A percentile compares a stretch with the other conserved stretches of the same genome.
These are phyloP conservation scores for Tenthredo livida DNA, from an alignment of 2,888 invertebrate species.

Conservation along the genomic window DNA sequence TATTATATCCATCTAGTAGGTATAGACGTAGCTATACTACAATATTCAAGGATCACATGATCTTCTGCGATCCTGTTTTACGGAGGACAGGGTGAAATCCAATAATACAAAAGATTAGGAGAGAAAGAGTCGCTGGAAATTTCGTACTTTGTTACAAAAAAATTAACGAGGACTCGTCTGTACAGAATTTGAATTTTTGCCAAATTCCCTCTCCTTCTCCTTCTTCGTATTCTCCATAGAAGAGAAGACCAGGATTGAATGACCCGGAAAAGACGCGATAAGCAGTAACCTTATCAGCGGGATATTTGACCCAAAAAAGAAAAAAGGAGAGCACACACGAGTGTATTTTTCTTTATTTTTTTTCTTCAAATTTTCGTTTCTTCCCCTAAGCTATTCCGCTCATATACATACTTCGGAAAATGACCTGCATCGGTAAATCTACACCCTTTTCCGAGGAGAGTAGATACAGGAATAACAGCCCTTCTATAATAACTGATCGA, in stretches of 20 bases:
- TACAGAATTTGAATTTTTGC: not conserved
- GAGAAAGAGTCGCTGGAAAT: not conserved
- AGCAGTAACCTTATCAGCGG: not conserved
- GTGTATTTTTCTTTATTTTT: not conserved
- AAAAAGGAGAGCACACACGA: not conserved
- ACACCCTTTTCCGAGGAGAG: not conserved
- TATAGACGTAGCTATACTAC: not conserved
- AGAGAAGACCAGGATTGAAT: not conserved
- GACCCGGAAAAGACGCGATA: not conserved
- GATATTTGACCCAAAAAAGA: not conserved
- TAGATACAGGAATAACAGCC: not conserved
- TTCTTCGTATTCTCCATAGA: not conserved
- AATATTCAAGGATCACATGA: not conserved
- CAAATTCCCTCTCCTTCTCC: not conserved
- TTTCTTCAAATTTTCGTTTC: not conserved
- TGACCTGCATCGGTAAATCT: not conserved
- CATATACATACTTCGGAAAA: too few species aligned
- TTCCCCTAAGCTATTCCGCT: not conserved
- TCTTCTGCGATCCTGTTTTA: not conserved
- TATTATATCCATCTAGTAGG: not conserved
- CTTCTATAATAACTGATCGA: slow-evolving; percentile 24
- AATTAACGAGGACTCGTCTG: not conserved
- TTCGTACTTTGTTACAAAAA: not conserved
- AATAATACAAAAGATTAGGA: not conserved
- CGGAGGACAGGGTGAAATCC: not conserved